These are phyloP conservation scores for Scrobipalpa costella DNA, from an alignment of 2,888 invertebrate species.

Conservation along the genomic window DNA sequence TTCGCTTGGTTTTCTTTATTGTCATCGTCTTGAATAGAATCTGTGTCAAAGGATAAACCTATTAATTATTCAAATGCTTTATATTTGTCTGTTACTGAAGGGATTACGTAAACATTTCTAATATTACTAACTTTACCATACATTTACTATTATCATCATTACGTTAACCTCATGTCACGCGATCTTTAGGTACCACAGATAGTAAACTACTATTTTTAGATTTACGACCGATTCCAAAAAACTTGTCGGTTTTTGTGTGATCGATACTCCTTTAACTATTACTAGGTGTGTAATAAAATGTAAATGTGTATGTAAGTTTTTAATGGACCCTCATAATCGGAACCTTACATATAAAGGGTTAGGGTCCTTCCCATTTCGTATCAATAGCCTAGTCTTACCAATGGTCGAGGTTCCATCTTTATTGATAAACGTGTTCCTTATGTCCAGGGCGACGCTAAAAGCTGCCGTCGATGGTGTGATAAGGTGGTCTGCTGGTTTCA, in stretches of 20 bases:
- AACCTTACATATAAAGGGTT: conserved; percentile 39
- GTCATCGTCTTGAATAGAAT: conserved; percentile 61
- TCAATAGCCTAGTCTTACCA: conserved; percentile 63
- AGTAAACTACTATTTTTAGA: neutral
- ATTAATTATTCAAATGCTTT: neutral
- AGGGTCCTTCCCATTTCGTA: conserved; percentile 71
- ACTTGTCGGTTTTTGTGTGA: neutral
- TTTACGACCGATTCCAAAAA: conserved; percentile 1
- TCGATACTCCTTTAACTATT: neutral
- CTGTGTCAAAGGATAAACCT: neutral
- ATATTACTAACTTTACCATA: neutral
- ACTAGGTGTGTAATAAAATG: no score
- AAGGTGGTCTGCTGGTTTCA: conserved; percentile 50
- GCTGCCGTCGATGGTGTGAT: conserved; percentile 78
- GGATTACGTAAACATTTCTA: neutral
- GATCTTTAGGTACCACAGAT: neutral
- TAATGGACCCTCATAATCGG: neutral
- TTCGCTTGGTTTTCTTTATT: conserved; percentile 78
- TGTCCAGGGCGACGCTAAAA: conserved; percentile 67
- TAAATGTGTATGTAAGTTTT: neutral
- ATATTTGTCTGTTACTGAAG: neutral
- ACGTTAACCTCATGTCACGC: neutral
- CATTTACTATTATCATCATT: neutral
- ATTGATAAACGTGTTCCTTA: conserved; percentile 70
- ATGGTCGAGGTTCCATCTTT: conserved; percentile 73